Evolutionary conservation across 2,113 vertebrate species (phyloP).

Genomic region (Ammospiza caudacuta): DNA sequence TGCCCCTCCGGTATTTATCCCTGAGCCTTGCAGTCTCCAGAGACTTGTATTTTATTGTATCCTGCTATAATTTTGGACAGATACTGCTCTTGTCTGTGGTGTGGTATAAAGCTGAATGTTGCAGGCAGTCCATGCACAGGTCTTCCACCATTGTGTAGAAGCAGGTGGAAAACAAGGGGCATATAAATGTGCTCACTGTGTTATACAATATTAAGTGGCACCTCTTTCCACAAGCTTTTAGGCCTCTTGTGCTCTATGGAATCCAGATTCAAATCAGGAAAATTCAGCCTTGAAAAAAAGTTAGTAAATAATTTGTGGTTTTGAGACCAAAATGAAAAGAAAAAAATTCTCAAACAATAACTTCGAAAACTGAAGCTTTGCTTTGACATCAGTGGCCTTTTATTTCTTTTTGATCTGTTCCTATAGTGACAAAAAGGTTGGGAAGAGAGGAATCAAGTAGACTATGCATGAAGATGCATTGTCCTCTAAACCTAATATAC

Average conservation of each 20-base stretch:
- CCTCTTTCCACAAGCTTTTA: not conserved
- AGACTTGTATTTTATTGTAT: not conserved
- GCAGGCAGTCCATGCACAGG: not conserved
- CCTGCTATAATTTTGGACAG: not conserved
- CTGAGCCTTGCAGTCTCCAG: not conserved
- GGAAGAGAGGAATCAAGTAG: not conserved
- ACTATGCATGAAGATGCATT: not conserved
- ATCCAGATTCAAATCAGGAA: not conserved
- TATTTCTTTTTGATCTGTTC: not conserved
- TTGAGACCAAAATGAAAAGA: not conserved
- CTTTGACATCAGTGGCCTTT: not conserved
- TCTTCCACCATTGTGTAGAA: not conserved
- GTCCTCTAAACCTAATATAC: not conserved
- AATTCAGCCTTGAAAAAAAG: not conserved
- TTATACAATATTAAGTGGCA: not conserved
- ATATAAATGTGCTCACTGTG: not conserved
- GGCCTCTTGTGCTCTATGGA: not conserved
- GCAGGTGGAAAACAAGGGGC: not conserved
- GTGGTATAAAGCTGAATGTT: not conserved
- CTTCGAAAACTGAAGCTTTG: not conserved
- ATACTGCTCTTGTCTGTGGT: not conserved
- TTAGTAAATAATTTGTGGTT: not conserved
- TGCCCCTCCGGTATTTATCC: not conserved
- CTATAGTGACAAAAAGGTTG: not conserved
- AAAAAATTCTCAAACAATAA: not conserved